Base-by-base conservation (phyloP, 92 coral and sea anemone species). In the Heliopora coerulea region DNA sequence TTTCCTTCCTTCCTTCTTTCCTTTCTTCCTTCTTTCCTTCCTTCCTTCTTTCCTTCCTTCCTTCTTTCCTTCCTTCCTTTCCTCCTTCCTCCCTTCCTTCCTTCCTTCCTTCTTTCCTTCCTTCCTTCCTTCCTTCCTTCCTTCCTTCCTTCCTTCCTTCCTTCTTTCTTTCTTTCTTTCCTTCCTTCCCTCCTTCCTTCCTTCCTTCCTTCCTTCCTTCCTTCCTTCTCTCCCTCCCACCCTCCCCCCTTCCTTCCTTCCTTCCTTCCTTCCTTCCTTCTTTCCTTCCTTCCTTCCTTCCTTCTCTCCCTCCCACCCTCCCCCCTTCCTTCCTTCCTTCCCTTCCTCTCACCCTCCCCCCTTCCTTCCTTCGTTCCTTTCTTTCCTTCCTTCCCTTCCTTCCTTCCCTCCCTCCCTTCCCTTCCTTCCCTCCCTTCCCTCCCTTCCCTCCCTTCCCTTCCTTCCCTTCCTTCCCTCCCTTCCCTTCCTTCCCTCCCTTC, bases 201-300 rank as follows among this genome's bases (percentile, higher is more conserved):
- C 65, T 25, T 25, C 18, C 48, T 64, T 30, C 18, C 54, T 64
- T 64, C 48, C 72, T 34, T 64, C 29, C 65, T 59, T 59, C 65
- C 65, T 59, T 64, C 72, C 35, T 14, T 59, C 21, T 23, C 23
- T 59, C 65, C 30, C 23, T 23, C 29, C 35, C 23, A 15, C 65
- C 35, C 23, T 15, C 65, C 35, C 3, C 15, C 65, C 35, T 14
- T 31, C 49, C 28, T 30, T 18, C 73, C 49, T 65, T 29, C 54
- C 0, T 32, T 62, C 30, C 40, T 24, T 23, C 30, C 2, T 62
- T 62, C 37, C n/a, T 62, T 32, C 54, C 21, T 61, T 61, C 27
- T 25, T 28, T 28, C 27, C 19, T 28, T 28, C 68, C 37, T 20
- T 20, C 27, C 37, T 61, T 15, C 52, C n/a, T 46, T 8, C 61